Evolutionary conservation across 1,140 invertebrate species (phyloP), one percentile per base, ranked within the genome.

Genomic region (Brachionus sp.): DNA sequence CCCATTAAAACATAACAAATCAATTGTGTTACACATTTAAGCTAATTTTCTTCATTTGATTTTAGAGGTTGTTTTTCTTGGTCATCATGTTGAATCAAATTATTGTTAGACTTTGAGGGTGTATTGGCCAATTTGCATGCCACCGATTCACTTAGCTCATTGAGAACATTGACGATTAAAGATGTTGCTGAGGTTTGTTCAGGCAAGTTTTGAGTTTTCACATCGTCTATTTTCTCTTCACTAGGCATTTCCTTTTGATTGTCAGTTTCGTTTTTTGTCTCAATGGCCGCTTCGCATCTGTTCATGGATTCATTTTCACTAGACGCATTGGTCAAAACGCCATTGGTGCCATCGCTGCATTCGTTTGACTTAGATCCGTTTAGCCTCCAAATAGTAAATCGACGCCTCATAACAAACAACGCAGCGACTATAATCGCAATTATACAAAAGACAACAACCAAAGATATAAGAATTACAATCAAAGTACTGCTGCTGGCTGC

Each of bases 101-200:
- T 66, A 37, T 35, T 66, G n/a, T 29, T 66, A 2, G 64, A 66
- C 29, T 66, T 66, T 33, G 64, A 66, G 5, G 64, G 64, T 9
- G 64, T 66, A 73, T 73, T 78, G 29, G 77, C 77, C 44, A 78
- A 62, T 78, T 62, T 53, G 25, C 29, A 53, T 10, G 77, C 77
- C 19, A 78, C 77, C 19, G 77, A 78, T 37, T 80, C 77, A 42
- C 50, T 80, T 37, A 80, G 57, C 13, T 80, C 77, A 35, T 80
- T 80, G 5, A 80, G 33, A 2, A 80, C 77, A 62, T 80, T 80
- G 1, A 66, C 77, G 35, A 80, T 42, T 23, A 80, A 37, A 16
- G 77, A 62, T 23, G 77, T 29, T 1, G 77, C 19, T 19, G 77
- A 57, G 6, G 35, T 44, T 62, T 66, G 77, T 33, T 57, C 77